Evolutionary conservation across 2,113 vertebrate species (phyloP), one percentile per base, ranked within the genome.

Genomic region (Mohoua ochrocephala): DNA sequence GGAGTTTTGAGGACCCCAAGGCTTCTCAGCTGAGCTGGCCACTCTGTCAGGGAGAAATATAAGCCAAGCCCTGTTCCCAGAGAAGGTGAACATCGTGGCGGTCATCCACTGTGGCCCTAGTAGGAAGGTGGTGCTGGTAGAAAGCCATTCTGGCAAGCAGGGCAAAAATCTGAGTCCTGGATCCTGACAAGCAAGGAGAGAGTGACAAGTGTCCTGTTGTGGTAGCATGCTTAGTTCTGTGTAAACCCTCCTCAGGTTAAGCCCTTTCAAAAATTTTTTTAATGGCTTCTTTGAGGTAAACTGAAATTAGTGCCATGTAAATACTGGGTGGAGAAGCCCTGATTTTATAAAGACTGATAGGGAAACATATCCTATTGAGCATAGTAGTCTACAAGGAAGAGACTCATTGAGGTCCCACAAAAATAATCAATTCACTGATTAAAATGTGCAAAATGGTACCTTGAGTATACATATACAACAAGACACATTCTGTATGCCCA

Each of bases 251-350:
- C 37, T 54, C 35, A 35, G 18, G 15, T 63, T 69, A 78, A 88
- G 18, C 7, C 5, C 6, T 37, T 15, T 20, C 4, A 4, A 3
- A 1, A 3, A 1, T 1, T 45, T 60, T n/a, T 81, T 59, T 12
- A 5, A 11, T 42, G 23, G 2, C 15, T 81, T 42, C 2, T 81
- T 41, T 45, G 31, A 63, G 19, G 33, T 27, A 82, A 93, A 54
- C 30, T 41, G 30, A 71, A 84, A 70, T 23, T 24, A 41, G 24
- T 47, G 39, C 10, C 26, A 37, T 9, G 2, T 23, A 57, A 64
- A 7, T 17, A 24, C n/a, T 56, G 27, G 31, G 33, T 42, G 42
- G 39, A 67, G 74, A 65, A 63, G 5, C 16, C 59, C 47, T 71
- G 75, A 10, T 70, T 83, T 84, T 41, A 21, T 53, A 42, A 77